phyloP scores from a whole-genome alignment of 2,113 vertebrate species.

The Grus americana region DNA sequence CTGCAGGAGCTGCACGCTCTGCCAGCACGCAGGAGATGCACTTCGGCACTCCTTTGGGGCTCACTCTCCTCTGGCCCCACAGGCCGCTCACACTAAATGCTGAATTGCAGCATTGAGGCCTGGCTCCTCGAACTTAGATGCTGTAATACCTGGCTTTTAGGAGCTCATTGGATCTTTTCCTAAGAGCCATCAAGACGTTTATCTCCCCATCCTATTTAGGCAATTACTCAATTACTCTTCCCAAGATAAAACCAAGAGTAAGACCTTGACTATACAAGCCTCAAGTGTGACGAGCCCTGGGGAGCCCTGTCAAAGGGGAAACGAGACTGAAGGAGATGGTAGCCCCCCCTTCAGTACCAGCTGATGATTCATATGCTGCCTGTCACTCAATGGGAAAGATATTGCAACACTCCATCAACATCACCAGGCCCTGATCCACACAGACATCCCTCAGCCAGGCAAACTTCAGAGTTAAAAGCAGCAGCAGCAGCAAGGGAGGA shows the following conservation, averaged over 20 bases:
- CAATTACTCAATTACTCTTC: neutral
- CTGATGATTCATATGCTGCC: constrained; percentile 42
- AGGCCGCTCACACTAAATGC: neutral
- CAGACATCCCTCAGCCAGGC: neutral
- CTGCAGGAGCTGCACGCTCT: neutral
- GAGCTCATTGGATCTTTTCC: neutral
- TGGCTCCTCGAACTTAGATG: neutral
- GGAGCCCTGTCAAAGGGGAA: constrained; percentile 42
- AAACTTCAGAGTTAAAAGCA: neutral
- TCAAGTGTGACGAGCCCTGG: neutral
- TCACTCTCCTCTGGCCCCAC: neutral
- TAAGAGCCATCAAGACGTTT: neutral
- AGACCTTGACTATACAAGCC: neutral
- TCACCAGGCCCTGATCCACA: constrained; percentile 3
- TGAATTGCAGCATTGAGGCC: neutral
- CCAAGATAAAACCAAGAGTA: neutral
- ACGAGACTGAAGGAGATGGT: neutral
- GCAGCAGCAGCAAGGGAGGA: neutral
- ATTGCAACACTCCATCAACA: constrained; percentile 10
- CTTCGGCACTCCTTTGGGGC: neutral
- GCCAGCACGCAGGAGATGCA: neutral
- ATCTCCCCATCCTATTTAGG: neutral
- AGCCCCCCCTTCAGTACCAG: neutral
- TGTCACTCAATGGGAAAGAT: constrained; percentile 21
- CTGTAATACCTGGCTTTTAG: neutral